Base-by-base conservation (phyloP, 2,888 invertebrate genomes). In the Spicauda simplicius region DNA sequence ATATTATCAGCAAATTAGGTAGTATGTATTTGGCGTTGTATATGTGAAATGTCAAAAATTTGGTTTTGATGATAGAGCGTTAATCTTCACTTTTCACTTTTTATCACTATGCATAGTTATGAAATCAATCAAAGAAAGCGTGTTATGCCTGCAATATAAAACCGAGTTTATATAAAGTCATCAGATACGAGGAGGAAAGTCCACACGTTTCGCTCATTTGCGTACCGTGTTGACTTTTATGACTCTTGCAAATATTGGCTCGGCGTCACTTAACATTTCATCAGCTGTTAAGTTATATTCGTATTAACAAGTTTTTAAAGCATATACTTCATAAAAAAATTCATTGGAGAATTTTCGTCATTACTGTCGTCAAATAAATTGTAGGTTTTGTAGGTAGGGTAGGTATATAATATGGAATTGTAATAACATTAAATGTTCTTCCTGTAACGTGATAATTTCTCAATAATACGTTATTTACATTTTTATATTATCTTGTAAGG, bases 241-340 rank as follows among this genome's bases (percentile, higher is more conserved):
- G 76, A 80, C 64, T 69, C 65, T 70, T 74, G 77, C 78, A 81
- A 87, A 86, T 85, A 82, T 86, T 86, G 81, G 33, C 80, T 81
- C 70, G 33, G 33, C 33, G 33, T 10, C 33, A 33, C 33, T 33
- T 64, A 18, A 60, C 25, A 60, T 65, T 75, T 82, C 82, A 84
- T 84, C 79, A 65, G 73, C 74, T 10, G 74, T 69, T 73, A 72
- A 69, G 71, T 72, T 30, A 60, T 33, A 53, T 62, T 52, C 48
- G 10, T 20, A 19, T 58, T 19, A 20, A 33, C 10, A 33, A 25
- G 25, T 25, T 25, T 33, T 33, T 33, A 10, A 4, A 8, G 33
- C 33, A 25, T n/a, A 5, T 6, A 33, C 33, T 33, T 33, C 33
- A 33, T 4, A 10, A 33, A 10, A 33, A 6, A 33, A 25, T 25